phyloP scores from a whole-genome alignment of 2,797 vertebrate species.

The Sebastes alutus region DNA sequence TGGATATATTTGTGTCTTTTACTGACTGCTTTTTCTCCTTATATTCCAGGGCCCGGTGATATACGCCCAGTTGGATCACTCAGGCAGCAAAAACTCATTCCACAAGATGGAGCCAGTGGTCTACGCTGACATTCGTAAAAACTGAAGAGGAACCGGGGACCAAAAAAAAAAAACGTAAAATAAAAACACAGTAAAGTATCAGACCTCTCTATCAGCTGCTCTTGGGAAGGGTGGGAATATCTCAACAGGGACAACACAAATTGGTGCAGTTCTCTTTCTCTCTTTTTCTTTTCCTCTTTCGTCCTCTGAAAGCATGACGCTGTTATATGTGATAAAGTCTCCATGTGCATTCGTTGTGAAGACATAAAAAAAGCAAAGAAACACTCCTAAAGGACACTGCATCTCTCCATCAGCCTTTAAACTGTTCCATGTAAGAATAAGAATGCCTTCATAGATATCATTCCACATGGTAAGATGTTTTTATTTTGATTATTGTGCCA shows the following conservation, averaged over 20 bases:
- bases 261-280: slow-evolving; percentile 41
- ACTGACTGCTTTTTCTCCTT: not conserved
- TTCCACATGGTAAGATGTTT: slow-evolving; percentile 7
- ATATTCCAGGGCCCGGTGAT: slow-evolving; percentile 90
- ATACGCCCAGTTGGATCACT: slow-evolving; percentile 95
- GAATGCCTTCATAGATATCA: slow-evolving; percentile 35
- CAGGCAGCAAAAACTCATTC: slow-evolving; percentile 90
- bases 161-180: slow-evolving; percentile 10
- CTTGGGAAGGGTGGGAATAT: slow-evolving; percentile 59
- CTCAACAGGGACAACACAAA: slow-evolving; percentile 56
- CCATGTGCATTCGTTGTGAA: slow-evolving; percentile 43
- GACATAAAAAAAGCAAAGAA: slow-evolving; percentile 16
- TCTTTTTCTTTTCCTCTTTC: not conserved
- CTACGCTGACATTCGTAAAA: slow-evolving; percentile 94
- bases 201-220: slow-evolving; percentile 74
- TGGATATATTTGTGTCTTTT: not conserved
- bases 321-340: slow-evolving; percentile 42
- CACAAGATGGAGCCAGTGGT: slow-evolving; percentile 97
- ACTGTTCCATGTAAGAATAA: not conserved
- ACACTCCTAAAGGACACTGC: not conserved
- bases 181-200: slow-evolving; percentile 50
- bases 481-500: not conserved
- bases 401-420: not conserved
- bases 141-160: slow-evolving; percentile 80
- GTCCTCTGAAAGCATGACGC: slow-evolving; percentile 67